Base-by-base conservation (phyloP, 2,113 vertebrate species). In the Chaetorhynchus papuensis region DNA sequence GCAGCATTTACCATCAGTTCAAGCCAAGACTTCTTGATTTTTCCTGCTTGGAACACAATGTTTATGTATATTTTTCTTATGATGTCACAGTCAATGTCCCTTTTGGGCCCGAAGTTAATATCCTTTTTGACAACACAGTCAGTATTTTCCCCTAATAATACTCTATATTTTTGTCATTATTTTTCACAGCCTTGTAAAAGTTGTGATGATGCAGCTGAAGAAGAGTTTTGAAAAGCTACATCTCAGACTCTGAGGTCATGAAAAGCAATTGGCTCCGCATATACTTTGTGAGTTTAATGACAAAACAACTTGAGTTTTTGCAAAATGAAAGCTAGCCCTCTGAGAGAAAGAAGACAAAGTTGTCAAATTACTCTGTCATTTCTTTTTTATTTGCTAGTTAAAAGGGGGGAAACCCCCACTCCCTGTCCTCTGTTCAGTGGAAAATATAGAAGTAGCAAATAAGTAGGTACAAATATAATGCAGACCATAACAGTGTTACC, bases 371-470 rank as follows among this genome's bases (percentile, higher is more conserved):
- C 41, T 64, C 49, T 56, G 7, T n/a, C 0, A 11, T 83, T 87
- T 78, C 2, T 28, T 56, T 88, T 89, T 60, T n/a, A 68, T 79
- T 89, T 82, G 24, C 20, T 59, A 56, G 2, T 74, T 70, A 30
- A 64, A 92, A 59, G 18, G 11, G 11, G 12, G 2, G 26, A 27
- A 1, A 39, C 11, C 4, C 12, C 0, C 0, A 3, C 12, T 0
- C 0, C 3, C 13, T 17, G 6, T 59, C 5, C 17, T 68, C 24
- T 56, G 11, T 90, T 24, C 24, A 56, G 5, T 42, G 39, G 45
- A 80, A 83, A 52, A 80, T 15, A 61, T 0, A 42, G 17, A 83
- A 75, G 18, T 15, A 50, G 19, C 23, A 88, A 74, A 69, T 49
- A n/a, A 64, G 11, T 68, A 76, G 20, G 27, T 42, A 37, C 16